These are phyloP conservation scores for Agrenia bidenticulata DNA, from an alignment of 2,888 invertebrate species.

Conservation along the genomic window DNA sequence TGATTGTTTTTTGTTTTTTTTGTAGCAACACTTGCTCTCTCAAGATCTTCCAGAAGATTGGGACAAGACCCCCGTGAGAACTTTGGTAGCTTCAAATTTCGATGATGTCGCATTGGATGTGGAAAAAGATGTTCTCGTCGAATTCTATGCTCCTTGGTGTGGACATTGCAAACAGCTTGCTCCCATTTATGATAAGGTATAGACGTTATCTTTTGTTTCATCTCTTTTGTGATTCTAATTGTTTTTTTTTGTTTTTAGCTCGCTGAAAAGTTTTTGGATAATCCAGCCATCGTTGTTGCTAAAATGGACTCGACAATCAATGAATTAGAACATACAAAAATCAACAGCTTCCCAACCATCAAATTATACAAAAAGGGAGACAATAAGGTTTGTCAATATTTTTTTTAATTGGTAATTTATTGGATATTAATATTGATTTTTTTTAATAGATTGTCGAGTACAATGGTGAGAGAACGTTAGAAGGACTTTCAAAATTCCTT, in stretches of 20 bases:
- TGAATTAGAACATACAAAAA: slow-evolving; percentile 93
- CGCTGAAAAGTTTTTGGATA: slow-evolving; percentile 86
- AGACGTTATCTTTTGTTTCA: neutral
- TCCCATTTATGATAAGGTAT: slow-evolving; percentile 83
- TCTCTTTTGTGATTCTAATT: neutral
- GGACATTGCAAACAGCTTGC: slow-evolving; percentile 95
- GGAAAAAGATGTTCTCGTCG: slow-evolving; percentile 89
- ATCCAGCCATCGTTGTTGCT: slow-evolving; percentile 82
- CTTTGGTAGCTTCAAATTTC: slow-evolving; percentile 92
- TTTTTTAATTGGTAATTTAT: neutral
- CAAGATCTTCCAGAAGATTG: slow-evolving; percentile 96
- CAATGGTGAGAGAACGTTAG: slow-evolving; percentile 91
- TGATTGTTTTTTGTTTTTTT: slow-evolving; percentile 20
- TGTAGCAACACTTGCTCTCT: slow-evolving; percentile 81
- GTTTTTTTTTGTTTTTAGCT: slow-evolving; percentile 62
- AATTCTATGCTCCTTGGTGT: slow-evolving; percentile 99
- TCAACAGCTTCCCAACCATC: slow-evolving; percentile 92
- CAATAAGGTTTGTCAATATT: slow-evolving; percentile 66
- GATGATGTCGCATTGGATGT: slow-evolving; percentile 85
- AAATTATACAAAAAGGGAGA: slow-evolving; percentile 90
- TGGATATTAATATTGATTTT: neutral
- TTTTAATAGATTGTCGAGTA: slow-evolving; percentile 72
- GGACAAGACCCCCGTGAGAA: slow-evolving; percentile 91
- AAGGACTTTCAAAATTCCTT: slow-evolving; percentile 88
- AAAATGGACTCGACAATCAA: slow-evolving; percentile 99